Conservation (phyloP, 2,888 invertebrate genomes). For the Reticulitermes lucifugus region DNA sequence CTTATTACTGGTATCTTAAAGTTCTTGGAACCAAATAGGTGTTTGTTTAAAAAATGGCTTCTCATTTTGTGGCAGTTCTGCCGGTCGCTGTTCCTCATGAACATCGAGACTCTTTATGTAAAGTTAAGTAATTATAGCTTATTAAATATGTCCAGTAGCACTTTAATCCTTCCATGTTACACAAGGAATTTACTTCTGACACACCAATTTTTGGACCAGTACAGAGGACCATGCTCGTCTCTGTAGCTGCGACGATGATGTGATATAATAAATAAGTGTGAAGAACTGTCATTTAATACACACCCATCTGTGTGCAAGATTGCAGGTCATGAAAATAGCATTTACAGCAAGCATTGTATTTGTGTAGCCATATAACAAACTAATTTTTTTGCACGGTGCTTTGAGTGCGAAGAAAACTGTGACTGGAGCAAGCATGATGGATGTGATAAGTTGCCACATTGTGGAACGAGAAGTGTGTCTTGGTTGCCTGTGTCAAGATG, state of each 20-base stretch:
- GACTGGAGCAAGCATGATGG: neutral
- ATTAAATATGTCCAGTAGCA: neutral
- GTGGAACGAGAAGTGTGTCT: neutral
- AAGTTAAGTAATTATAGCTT: conserved; percentile 15
- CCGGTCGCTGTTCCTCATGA: no score
- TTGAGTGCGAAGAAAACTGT: neutral
- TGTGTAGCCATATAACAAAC: no score
- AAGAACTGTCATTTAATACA: neutral
- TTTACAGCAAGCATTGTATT: no score
- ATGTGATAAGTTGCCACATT: neutral
- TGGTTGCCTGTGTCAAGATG: conserved; percentile 1
- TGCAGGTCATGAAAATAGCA: no score
- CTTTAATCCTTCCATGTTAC: conserved; percentile 10
- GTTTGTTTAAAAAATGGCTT: no score
- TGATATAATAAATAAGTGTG: neutral
- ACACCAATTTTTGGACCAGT: conserved; percentile 15
- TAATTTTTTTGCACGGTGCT: neutral
- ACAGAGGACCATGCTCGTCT: conserved; percentile 5
- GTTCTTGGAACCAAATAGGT: no score
- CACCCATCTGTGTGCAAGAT: neutral
- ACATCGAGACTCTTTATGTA: neutral
- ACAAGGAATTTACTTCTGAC: neutral
- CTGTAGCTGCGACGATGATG: neutral
- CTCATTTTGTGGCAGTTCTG: no score
- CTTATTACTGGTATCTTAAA: no score